Conservation (phyloP, 1,140 invertebrate genomes). For the Drosophila gunungcola region DNA sequence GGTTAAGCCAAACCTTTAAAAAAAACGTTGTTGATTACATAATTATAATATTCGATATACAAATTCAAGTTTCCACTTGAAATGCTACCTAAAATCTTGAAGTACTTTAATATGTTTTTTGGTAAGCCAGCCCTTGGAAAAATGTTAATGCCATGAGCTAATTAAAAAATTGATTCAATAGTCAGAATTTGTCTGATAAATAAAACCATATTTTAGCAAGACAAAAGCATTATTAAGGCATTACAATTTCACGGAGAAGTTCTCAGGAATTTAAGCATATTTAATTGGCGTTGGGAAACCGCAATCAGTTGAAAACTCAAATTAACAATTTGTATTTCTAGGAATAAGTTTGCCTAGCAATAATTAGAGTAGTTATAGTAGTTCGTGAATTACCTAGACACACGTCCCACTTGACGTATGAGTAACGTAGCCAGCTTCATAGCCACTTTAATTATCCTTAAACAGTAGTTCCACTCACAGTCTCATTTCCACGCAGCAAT, state of each 20-base stretch:
- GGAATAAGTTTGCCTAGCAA: conserved; percentile 1
- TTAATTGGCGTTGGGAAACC: conserved; percentile 10
- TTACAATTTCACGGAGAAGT: background rate
- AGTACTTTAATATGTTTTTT: too few relatives aligned
- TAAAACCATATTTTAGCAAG: background rate
- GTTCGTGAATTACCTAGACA: conserved; percentile 18
- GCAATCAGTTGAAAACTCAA: conserved; percentile 6
- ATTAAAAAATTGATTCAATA: too few relatives aligned
- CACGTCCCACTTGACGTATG: conserved; percentile 37
- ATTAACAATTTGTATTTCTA: conserved; percentile 8
- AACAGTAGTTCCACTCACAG: conserved; percentile 17
- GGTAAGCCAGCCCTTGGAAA: too few relatives aligned
- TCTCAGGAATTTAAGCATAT: conserved; percentile 1
- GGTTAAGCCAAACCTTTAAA: too few relatives aligned
- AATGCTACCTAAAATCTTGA: too few relatives aligned
- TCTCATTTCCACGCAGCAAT: background rate
- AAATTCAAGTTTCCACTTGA: too few relatives aligned
- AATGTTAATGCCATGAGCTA: too few relatives aligned
- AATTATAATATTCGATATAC: too few relatives aligned
- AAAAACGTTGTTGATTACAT: too few relatives aligned
- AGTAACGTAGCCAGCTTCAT: conserved; percentile 18
- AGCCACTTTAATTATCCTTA: conserved; percentile 39
- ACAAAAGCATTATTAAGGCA: background rate
- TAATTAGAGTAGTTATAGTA: conserved; percentile 19
- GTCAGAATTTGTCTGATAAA: background rate